Base-by-base conservation (phyloP, 2,888 invertebrate genomes). In the Allygus modestus region DNA sequence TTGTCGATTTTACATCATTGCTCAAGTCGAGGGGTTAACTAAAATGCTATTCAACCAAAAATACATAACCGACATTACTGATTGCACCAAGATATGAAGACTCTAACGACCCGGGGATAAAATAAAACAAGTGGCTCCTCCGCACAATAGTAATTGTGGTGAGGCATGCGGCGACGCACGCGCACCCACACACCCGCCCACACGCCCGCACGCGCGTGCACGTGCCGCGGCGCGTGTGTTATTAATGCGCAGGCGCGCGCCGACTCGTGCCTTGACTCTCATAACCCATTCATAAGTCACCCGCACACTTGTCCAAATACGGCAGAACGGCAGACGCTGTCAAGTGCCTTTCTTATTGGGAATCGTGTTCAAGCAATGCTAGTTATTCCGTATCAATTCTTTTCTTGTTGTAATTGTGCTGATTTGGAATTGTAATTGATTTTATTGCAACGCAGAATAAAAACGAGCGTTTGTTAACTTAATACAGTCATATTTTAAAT, bases 211-310 rank as follows among this genome's bases (percentile, higher is more conserved):
- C 43, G 9, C 73, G 23, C 20, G 23, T n/a, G 69, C 37, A 5
- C 43, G 37, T 41, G 37, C 12, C 28, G 65, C 65, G 65, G 28
- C 28, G 65, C 28, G 65, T 31, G 65, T 65, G 65, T 28, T 65
- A 28, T 65, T 65, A 65, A 65, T 65, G 65, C 65, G 65, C 28
- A 31, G 65, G 4, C 28, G 26, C 65, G 65, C 65, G 28, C 58
- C 58, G 58, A 46, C 54, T 54, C 65, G 65, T 65, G 65, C 28
- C 65, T 58, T n/a, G 73, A 20, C 69, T 69, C 73, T 20, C 73
- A 73, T 73, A 73, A 37, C 26, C 73, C 73, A 73, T 73, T 73
- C 73, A 73, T 73, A 73, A 73, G 73, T 73, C 73, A 65, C 65
- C 65, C 65, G 65, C 65, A 41, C 73, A 69, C 37, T 73, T 73